A percentile compares a stretch with the other conserved stretches of the same genome.
Conservation (phyloP, 2,888 invertebrate genomes). For the Sabellastarte sp. region DNA sequence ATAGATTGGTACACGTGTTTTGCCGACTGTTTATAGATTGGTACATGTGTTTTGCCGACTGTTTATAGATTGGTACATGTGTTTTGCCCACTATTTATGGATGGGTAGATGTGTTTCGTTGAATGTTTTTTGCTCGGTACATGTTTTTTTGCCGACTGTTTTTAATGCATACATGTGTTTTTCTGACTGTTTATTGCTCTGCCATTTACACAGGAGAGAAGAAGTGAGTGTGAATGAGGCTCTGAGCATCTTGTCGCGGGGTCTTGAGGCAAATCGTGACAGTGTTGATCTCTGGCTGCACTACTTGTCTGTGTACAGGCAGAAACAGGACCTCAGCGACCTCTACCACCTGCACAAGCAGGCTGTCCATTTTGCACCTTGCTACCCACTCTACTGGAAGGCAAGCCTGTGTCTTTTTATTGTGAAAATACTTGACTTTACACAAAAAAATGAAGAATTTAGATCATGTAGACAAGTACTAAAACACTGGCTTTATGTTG, state of each 20-base stretch:
- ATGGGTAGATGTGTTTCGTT: not conserved
- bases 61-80: not conserved
- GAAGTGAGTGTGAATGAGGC: constrained; percentile 43
- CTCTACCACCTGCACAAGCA: constrained; percentile 48
- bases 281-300: constrained; percentile 49
- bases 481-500: too few relatives aligned
- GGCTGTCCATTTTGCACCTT: constrained; percentile 51
- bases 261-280: constrained; percentile 50
- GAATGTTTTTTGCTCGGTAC: too few relatives aligned
- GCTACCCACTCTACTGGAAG: constrained; percentile 55
- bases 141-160: too few relatives aligned
- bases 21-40: too few relatives aligned
- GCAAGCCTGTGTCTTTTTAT: constrained; percentile 17
- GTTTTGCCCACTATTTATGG: not conserved
- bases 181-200: too few relatives aligned
- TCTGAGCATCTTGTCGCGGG: constrained; percentile 54
- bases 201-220: too few relatives aligned
- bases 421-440: too few relatives aligned
- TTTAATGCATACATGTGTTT: too few relatives aligned
- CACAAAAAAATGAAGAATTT: too few relatives aligned
- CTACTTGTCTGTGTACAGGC: constrained; percentile 48
- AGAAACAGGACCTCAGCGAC: constrained; percentile 39
- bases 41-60: not conserved
- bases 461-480: too few relatives aligned
- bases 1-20: too few relatives aligned